Base-by-base conservation (phyloP, 2,888 invertebrate species). In the Alviniconcha strummeri region DNA sequence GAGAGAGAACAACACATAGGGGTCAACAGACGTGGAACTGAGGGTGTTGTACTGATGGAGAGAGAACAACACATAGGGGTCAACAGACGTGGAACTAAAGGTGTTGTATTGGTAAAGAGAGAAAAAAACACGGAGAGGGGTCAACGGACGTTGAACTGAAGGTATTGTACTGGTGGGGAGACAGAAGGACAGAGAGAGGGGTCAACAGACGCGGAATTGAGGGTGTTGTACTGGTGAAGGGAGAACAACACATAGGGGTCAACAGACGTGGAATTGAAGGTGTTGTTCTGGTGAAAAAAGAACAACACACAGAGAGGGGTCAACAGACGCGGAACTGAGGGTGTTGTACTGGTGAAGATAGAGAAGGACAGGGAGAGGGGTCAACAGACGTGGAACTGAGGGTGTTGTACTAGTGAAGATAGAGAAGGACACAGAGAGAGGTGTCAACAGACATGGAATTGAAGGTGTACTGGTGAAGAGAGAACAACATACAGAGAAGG, bases 1-100 rank as follows among this genome's bases (percentile, higher is more conserved):
- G 60, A 55, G 71, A 81, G 52, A 15, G 85, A 84, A 0, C 92
- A 92, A 86, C 93, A 93, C 7, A 93, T 0, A 60, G 60, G 60
- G 60, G 9, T 60, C 60, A 13, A 60, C 13, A 60, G 60, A 60
- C 60, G 9, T 89, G 17, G 83, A 82, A 19, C 90, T 89, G 82
- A 93, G 13, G 60, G 60, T 13, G 60, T 60, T 60, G 60, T 13
- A 92, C 56, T 83, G 77, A 0, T 19, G 64, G n/a, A 75, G 60
- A 55, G 71, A 81, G 52, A 15, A 85, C 84, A 0, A 92, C 92
- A 86, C 93, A 93, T 6, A 60, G 60, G 60, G 60, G 9, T 60
- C 60, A 13, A 60, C 13, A 60, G 60, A 60, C 60, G 2, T 36
- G 36, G 36, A 36, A 36, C 36, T 36, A 81, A 93, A 92, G 6